phyloP scores from a whole-genome alignment of 2,797 vertebrate species.

The Lepidocolaptes lacrymiger region DNA sequence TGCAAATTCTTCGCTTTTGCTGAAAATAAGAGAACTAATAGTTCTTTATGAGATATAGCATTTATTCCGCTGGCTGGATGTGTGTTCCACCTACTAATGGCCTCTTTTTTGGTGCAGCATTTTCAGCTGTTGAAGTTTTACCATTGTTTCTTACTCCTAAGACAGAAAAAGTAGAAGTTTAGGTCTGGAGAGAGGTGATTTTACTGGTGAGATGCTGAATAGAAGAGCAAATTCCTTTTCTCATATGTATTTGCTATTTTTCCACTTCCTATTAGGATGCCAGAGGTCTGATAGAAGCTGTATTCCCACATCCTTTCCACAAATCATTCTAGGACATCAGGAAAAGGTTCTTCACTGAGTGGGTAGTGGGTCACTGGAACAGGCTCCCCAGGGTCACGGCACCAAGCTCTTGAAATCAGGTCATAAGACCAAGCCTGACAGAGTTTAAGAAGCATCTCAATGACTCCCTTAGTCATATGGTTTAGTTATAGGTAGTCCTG shows the following conservation, averaged over 20 bases:
- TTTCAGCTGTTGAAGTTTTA: not conserved
- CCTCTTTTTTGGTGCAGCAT: not conserved
- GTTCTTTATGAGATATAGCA: not conserved
- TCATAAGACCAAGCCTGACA: not conserved
- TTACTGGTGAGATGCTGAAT: not conserved
- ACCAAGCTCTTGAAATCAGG: not conserved
- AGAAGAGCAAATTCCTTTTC: not conserved
- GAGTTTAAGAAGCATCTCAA: not conserved
- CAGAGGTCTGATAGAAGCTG: not conserved
- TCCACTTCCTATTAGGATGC: not conserved
- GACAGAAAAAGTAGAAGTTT: not conserved
- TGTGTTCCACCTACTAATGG: not conserved
- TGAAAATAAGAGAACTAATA: not conserved
- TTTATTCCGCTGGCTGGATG: not conserved
- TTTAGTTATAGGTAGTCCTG: not conserved
- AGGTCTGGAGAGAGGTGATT: not conserved
- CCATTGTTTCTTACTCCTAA: not conserved
- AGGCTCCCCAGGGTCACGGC: not conserved
- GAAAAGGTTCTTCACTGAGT: not conserved
- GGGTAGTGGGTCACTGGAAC: fast-evolving
- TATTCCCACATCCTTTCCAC: not conserved
- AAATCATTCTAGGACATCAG: not conserved
- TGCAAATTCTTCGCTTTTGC: not conserved
- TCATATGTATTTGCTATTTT: not conserved
- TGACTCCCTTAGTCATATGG: not conserved